Evolutionary conservation across 2,797 vertebrate genomes (phyloP).

Genomic region (Threskiornis aethiopicus): DNA sequence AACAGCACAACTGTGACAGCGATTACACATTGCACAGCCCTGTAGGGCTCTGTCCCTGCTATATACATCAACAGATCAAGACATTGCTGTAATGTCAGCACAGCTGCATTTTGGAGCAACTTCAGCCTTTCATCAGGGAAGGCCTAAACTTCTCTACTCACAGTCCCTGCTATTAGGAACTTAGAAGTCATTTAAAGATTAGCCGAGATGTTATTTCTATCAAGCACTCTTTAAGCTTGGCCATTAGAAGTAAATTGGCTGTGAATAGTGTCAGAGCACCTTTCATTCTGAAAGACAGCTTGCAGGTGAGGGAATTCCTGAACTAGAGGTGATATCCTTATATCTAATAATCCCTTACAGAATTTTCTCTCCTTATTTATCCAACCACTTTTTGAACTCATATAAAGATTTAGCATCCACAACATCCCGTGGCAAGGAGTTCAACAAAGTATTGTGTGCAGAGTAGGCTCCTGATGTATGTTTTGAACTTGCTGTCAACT

Average conservation of each 20-base stretch:
- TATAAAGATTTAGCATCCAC: neutral
- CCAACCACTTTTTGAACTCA: neutral
- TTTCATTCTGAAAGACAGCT: neutral
- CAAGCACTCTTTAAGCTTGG: neutral
- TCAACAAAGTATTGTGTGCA: neutral
- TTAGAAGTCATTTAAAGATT: slow-evolving; percentile 29
- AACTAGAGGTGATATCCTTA: neutral
- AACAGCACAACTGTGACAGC: neutral
- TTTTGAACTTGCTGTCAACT: neutral
- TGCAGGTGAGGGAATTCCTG: neutral
- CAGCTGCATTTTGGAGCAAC: neutral
- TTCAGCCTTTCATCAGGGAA: neutral
- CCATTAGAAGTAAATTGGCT: slow-evolving; percentile 34
- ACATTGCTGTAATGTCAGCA: neutral
- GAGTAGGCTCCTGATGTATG: neutral
- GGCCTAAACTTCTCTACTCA: neutral
- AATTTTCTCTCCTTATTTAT: neutral
- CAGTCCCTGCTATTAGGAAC: neutral
- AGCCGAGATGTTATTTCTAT: slow-evolving; percentile 36
- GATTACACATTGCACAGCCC: neutral
- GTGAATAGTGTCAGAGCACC: neutral
- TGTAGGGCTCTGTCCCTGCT: neutral
- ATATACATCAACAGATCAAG: neutral
- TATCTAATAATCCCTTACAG: neutral
- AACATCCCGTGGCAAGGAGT: neutral